Conservation (phyloP, 2,797 vertebrate species). For the Tiaroga cobitis region DNA sequence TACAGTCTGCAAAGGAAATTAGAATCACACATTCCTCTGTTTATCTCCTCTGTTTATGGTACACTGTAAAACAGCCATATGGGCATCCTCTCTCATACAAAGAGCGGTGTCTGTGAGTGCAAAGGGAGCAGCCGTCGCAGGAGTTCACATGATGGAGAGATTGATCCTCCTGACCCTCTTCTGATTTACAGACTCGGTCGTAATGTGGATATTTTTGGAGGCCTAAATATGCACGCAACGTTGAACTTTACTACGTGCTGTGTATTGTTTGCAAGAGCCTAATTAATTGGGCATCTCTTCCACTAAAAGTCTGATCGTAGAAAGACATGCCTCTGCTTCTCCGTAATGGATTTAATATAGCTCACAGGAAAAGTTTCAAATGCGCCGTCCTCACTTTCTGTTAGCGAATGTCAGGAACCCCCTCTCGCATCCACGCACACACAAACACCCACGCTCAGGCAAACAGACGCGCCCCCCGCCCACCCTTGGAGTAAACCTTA, state of each 20-base stretch:
- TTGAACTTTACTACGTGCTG: not conserved
- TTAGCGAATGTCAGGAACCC: slow-evolving; percentile 43
- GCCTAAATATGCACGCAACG: not conserved
- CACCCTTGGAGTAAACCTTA: slow-evolving; percentile 58
- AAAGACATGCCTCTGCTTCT: slow-evolving; percentile 48
- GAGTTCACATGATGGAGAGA: slow-evolving; percentile 35
- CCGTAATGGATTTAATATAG: slow-evolving; percentile 57
- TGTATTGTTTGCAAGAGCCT: slow-evolving; percentile 16
- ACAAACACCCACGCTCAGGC: slow-evolving; percentile 49
- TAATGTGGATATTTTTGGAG: slow-evolving; percentile 18
- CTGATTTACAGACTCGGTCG: slow-evolving; percentile 40
- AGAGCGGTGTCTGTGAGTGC: not conserved
- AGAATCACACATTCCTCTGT: slow-evolving; percentile 50
- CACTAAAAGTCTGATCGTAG: slow-evolving; percentile 46
- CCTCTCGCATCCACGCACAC: slow-evolving; percentile 36
- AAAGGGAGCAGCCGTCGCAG: slow-evolving; percentile 6
- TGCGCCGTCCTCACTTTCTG: slow-evolving; percentile 29
- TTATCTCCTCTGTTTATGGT: slow-evolving; percentile 45
- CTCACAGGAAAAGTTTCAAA: slow-evolving; percentile 37
- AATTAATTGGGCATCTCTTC: slow-evolving; percentile 43
- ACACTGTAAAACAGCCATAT: slow-evolving; percentile 42
- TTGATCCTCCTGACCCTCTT: slow-evolving; percentile 31
- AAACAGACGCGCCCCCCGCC: slow-evolving; percentile 46
- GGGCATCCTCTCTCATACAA: slow-evolving; percentile 42
- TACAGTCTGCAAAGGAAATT: slow-evolving; percentile 35